phyloP scores from a whole-genome alignment of 2,797 vertebrate genomes.

The Chrysocyon brachyurus region DNA sequence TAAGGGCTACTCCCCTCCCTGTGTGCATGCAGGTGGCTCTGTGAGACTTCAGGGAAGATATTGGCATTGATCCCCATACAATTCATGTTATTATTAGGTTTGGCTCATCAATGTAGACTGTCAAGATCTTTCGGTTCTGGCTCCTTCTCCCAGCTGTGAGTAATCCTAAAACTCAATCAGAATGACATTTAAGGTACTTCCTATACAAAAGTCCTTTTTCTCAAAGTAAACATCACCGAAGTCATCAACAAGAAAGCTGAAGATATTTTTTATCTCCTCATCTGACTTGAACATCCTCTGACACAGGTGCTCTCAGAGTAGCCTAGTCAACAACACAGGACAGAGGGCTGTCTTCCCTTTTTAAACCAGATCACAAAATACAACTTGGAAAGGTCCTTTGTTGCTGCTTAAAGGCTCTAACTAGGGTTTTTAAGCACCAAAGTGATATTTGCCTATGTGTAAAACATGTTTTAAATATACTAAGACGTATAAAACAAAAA shows the following conservation, averaged over 20 bases:
- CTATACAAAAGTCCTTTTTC: not conserved
- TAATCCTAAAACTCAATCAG: constrained; percentile 63
- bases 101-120: constrained; percentile 69
- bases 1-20: not conserved
- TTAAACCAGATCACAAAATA: not conserved
- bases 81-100: constrained; percentile 50
- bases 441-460: not conserved
- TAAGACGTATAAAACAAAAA: not conserved
- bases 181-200: constrained; percentile 45
- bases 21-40: constrained; percentile 51
- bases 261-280: not conserved
- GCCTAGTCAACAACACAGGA: not conserved
- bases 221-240: constrained; percentile 16
- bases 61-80: constrained; percentile 40
- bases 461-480: not conserved
- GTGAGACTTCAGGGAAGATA: constrained; percentile 51
- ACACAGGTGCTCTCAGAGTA: not conserved
- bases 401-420: not conserved
- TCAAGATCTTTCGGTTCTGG: constrained; percentile 56
- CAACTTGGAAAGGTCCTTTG: not conserved
- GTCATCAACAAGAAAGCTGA: not conserved
- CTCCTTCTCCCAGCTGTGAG: constrained; percentile 59
- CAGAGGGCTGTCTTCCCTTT: not conserved
- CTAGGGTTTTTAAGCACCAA: not conserved
- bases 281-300: not conserved